Evolutionary conservation across 2,113 vertebrate genomes (phyloP).

Genomic region (Cygnus buccinator): DNA sequence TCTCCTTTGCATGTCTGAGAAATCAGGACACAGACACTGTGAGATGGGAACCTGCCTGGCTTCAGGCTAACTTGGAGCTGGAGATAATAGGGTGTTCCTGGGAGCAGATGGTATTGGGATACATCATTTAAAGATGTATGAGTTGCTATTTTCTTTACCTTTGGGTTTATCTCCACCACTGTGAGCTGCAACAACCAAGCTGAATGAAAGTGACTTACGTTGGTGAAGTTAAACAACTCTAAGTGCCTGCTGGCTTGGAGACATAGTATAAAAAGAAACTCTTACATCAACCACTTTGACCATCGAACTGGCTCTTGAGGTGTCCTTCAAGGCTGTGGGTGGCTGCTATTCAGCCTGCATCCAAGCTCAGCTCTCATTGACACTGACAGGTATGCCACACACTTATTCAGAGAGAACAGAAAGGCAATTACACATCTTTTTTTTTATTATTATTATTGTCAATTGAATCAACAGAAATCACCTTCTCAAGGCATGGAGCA

Average conservation of each 20-base stretch:
- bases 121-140: neutral
- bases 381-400: rapidly evolving
- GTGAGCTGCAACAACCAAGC: neutral
- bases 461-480: neutral
- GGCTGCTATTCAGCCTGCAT: neutral
- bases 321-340: neutral
- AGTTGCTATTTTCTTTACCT: neutral
- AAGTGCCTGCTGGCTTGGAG: neutral
- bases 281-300: neutral
- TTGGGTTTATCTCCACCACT: neutral
- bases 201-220: rapidly evolving
- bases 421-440: neutral
- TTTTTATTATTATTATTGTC: neutral
- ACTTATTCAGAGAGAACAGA: neutral
- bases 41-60: neutral
- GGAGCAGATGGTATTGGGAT: neutral
- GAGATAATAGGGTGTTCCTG: neutral
- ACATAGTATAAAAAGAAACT: neutral
- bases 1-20: neutral
- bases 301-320: neutral
- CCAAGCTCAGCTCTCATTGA: neutral
- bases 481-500: neutral
- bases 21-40: neutral
- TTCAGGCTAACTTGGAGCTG: neutral
- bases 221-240: neutral